Percentiles rank a stretch among this genome's conserved stretches.
Conservation (phyloP, 37 sponge, comb jelly and placozoan genomes). For the Crambe crambe region DNA sequence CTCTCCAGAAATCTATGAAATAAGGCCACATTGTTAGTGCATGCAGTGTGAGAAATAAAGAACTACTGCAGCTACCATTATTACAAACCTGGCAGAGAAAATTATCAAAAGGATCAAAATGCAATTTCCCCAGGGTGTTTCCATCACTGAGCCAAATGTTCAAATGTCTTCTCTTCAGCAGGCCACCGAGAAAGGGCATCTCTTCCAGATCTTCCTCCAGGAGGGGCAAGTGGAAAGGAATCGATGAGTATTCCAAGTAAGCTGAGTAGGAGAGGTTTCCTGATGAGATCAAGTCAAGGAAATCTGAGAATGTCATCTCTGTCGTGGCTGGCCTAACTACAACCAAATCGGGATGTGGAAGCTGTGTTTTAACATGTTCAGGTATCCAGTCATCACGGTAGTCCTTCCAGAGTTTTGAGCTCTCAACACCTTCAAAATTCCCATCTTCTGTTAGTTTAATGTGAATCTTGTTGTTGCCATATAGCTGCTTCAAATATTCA, state of each 20-base stretch:
- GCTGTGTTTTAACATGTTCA: conserved; percentile 40
- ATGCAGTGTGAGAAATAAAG: not conserved
- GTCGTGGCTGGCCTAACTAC: conserved; percentile 82
- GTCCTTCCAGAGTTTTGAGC: conserved; percentile 43
- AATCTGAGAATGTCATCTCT: conserved; percentile 69
- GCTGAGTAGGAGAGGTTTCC: conserved; percentile 51
- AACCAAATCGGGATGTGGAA: conserved; percentile 72
- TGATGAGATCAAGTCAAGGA: conserved; percentile 42
- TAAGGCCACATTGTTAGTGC: not conserved
- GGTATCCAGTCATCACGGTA: conserved; percentile 55
- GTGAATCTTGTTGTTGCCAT: conserved; percentile 58
- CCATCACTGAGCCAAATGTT: conserved; percentile 91
- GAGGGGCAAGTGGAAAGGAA: conserved; percentile 74
- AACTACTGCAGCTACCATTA: no score
- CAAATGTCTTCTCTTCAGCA: conserved; percentile 53
- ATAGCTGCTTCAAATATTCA: conserved; percentile 36
- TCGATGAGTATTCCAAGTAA: conserved; percentile 84
- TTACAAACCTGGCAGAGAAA: conserved; percentile 72
- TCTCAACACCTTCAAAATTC: conserved; percentile 80
- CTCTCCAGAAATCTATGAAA: conserved; percentile 64
- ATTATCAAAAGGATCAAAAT: conserved; percentile 89
- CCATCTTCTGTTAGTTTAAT: conserved; percentile 77
- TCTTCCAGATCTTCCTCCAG: conserved; percentile 62
- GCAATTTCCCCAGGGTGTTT: conserved; percentile 81
- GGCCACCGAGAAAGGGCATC: conserved; percentile 47